A percentile compares a stretch with the other conserved stretches of the same genome.
These are phyloP conservation scores for Fregetta grallaria DNA, from an alignment of 2,113 vertebrate species.

Conservation along the genomic window DNA sequence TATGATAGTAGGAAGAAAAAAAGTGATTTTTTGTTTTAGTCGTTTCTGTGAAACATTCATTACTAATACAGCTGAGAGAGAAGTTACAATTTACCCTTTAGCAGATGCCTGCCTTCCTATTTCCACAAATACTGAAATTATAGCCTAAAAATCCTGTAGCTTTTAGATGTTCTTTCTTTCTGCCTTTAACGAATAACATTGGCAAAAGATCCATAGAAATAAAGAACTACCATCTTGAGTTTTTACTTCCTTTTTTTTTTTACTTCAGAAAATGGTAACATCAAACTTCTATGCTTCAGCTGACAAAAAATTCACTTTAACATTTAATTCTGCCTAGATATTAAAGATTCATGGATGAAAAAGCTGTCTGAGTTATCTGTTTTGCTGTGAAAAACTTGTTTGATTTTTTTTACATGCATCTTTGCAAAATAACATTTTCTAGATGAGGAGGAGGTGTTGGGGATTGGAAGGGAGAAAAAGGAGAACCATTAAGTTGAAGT, in stretches of 20 bases:
- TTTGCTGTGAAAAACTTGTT: not conserved
- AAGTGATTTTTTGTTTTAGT: not conserved
- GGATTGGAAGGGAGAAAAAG: not conserved
- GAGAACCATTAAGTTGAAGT: not conserved
- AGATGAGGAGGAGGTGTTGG: not conserved
- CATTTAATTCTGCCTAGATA: not conserved
- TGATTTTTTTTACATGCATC: not conserved
- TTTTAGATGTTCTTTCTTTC: not conserved
- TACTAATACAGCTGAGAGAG: not conserved
- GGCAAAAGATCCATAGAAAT: not conserved
- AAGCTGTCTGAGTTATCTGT: not conserved
- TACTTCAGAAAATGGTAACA: not conserved
- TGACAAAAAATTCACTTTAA: slow-evolving; percentile 20
- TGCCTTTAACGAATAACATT: not conserved
- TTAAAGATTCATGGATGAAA: slow-evolving; percentile 38
- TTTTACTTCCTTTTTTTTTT: not conserved
- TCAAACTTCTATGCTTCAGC: not conserved
- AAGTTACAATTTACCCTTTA: not conserved
- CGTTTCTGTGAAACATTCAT: not conserved
- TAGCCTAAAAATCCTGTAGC: not conserved
- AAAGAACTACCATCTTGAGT: not conserved
- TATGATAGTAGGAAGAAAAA: not conserved
- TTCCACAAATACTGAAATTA: not conserved
- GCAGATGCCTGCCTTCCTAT: not conserved
- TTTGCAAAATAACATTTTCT: not conserved